Base-by-base conservation (phyloP, 2,113 vertebrate genomes). In the Sander vitreus region DNA sequence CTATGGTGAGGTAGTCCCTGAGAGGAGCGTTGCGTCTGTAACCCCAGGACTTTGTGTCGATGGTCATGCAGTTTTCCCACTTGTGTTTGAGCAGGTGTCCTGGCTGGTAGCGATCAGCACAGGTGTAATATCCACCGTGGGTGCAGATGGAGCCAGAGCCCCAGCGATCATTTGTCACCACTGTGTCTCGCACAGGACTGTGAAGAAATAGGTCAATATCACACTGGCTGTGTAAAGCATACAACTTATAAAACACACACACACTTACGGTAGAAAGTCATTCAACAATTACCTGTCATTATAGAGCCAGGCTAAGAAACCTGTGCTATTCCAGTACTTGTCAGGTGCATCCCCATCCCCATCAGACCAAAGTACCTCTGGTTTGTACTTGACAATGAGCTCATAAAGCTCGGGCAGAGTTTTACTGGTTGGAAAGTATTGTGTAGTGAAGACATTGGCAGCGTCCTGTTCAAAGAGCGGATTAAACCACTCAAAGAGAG, bases 131-230 rank as follows among this genome's bases (percentile, higher is more conserved):
- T 27, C 98, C 98, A 0, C 98, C 98, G 0, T 99, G 97, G 0
- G 71, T 95, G 59, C 98, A 99, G 47, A 98, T 97, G 87, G 85
- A 95, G 55, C 93, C 96, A 0, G 1, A 57, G 36, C 96, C 98
- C 98, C 98, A 99, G 0, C 98, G 97, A 78, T 99, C 98, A 14
- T 99, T 99, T 5, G 98, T 99, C 89, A 99, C 98, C 5, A 99
- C 96, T 0, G 94, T 96, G 76, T 98, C 95, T 53, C 95, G 91
- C 16, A 99, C 98, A 0, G 98, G 98, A 89, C 98, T 99, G 92
- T 23, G 74, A 45, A 69, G 19, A 68, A 51, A 67, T 1, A 69
- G 43, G 33, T 36, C 4, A 16, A 4, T 10, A 16, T 55, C 27
- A n/a, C 3, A 16, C 33, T 23, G 5, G 55, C 51, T 45, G 27